Evolutionary conservation across 1,140 invertebrate species (phyloP).

Genomic region (Drosophila oshimai): DNA sequence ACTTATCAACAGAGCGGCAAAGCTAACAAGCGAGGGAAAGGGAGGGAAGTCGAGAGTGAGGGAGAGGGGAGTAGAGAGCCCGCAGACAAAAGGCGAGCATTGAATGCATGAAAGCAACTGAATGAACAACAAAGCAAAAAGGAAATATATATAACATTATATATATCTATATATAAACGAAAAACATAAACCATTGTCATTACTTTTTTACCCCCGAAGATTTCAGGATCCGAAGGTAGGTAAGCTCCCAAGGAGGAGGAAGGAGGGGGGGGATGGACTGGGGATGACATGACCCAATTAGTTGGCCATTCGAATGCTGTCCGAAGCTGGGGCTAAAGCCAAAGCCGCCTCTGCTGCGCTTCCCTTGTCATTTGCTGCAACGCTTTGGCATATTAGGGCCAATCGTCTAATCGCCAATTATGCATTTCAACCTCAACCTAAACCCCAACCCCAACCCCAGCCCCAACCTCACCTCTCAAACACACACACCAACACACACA

Average conservation of each 20-base stretch:
- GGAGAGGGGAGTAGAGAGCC: constrained; percentile 7
- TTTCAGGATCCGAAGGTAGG: constrained; percentile 39
- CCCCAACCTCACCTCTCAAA: background rate
- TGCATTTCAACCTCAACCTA: constrained; percentile 50
- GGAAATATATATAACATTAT: constrained; percentile 63
- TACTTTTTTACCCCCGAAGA: constrained; percentile 41
- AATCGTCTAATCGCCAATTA: constrained; percentile 81
- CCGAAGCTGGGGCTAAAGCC: constrained; percentile 29
- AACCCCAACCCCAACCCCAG: background rate
- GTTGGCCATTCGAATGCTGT: constrained; percentile 24
- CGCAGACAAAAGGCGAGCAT: constrained; percentile 63
- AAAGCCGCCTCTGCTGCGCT: constrained; percentile 45
- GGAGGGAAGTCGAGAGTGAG: background rate
- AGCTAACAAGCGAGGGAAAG: constrained; percentile 16
- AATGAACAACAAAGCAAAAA: constrained; percentile 60
- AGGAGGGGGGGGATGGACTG: background rate
- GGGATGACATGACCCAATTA: constrained; percentile 69
- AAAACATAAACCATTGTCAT: constrained; percentile 62
- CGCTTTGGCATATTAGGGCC: constrained; percentile 72
- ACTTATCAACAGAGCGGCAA: constrained; percentile 55
- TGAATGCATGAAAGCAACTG: constrained; percentile 71
- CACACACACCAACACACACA: background rate
- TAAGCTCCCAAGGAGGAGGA: background rate
- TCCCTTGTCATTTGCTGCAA: constrained; percentile 58
- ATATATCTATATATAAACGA: constrained; percentile 68